Base-by-base conservation (phyloP, 2,113 vertebrate genomes). In the Megaleporinus macrocephalus region DNA sequence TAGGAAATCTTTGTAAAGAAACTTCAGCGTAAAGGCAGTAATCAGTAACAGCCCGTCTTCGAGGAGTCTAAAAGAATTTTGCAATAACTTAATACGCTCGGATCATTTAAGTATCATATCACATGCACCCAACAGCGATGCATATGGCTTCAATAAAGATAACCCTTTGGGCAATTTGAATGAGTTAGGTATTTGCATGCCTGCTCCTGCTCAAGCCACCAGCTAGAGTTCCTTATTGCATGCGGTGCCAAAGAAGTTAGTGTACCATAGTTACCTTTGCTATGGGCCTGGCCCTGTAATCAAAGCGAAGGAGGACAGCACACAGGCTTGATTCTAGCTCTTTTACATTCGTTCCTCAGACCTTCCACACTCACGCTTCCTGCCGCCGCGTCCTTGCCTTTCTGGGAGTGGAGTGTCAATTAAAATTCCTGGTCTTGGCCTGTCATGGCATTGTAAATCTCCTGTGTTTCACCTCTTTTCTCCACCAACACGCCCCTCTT, bases 391-490 rank as follows among this genome's bases (percentile, higher is more conserved):
- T 86, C 76, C 69, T 74, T 36, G 63, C 81, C 53, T 81, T 90
- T 87, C 83, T 86, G 82, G 26, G 16, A 88, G 79, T 85, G 86
- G 85, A 81, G 86, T 86, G 55, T 91, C 91, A 89, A 89, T 92
- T 92, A 92, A 91, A 90, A 93, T 93, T 92, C 92, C 90, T 87
- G 84, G 86, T 65, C 83, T 85, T 81, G 82, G 89, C 84, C 87
- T 90, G 91, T 86, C 88, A 82, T 71, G 89, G 33, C 66, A 84
- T 82, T 79, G 81, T 89, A 92, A 93, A 92, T 93, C 87, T 85
- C 78, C 22, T 83, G n/a, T 68, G 85, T 75, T 89, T 90, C 87
- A 90, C 85, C 84, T 89, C 81, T 83, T 87, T 86, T 33, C 81
- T 18, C 76, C 82, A 84, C 78, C 27, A 71, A 77, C 79, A 87